Base-by-base conservation (phyloP, 2,113 vertebrate species). In the Otis tarda region DNA sequence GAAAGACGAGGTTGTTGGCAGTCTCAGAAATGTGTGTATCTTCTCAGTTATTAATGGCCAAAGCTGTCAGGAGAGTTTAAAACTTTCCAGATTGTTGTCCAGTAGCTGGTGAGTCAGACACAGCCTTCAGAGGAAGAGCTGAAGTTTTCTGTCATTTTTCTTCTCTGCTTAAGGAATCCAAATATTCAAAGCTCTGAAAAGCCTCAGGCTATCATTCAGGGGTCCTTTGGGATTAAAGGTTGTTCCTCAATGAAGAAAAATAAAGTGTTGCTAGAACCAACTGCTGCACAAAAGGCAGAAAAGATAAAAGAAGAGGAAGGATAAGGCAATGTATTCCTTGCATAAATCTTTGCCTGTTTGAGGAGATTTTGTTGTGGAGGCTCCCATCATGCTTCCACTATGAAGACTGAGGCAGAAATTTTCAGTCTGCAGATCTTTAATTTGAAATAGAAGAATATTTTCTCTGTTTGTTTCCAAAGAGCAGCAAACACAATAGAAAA, bases 81-180 rank as follows among this genome's bases (percentile, higher is more conserved):
- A 93, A 95, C 68, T 95, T 97, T 96, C 95, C 95, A 90, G 61
- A n/a, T 22, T 78, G 30, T 79, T 6, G 3, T 94, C 93, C 94
- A 97, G 94, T 83, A 95, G 90, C 56, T 88, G 77, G 53, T 94
- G 95, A 96, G 83, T 95, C 96, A 95, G 87, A 83, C 57, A 85
- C 13, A 79, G 55, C 14, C 70, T 91, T 92, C 37, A 64, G 68
- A 73, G 21, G 90, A 92, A 78, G 74, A 87, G 45, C 13, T 69
- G 57, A 92, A 86, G 28, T 39, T 91, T 83, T 91, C 41, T 83
- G 94, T 70, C 18, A 22, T 74, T 94, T 70, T 87, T 80, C 14
- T 65, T 71, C 73, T 84, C 56, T 89, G 53, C 25, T 81, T 75
- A 83, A 78, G 57, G 63, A 86, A 86, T 71, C 68, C 69, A 87